Base-by-base conservation (phyloP, 2,797 vertebrate species). In the Lophius americanus region DNA sequence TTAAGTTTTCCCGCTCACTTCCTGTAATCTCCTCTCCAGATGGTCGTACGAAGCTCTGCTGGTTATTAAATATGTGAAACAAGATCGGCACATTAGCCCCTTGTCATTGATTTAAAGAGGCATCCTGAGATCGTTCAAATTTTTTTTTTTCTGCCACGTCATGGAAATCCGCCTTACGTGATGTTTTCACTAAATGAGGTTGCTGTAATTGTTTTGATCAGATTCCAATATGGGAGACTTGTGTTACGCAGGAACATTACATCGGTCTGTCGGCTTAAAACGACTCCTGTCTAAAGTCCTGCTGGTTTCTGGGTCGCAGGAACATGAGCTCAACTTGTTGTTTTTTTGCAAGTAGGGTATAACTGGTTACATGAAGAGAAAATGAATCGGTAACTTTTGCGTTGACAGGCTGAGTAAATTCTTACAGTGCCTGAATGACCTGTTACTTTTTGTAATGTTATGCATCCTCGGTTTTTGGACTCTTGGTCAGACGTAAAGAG, bases 11-110 rank as follows among this genome's bases (percentile, higher is more conserved):
- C 51, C 36, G 23, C 46, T 43, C 6, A 39, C 68, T 58, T 58
- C 46, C 37, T 75, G 44, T 54, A 64, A 60, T 53, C 55, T 60
- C 50, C n/a, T 6, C 59, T 74, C 51, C 69, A 67, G 60, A 56
- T 70, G 51, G 69, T 65, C 63, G 39, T 8, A 59, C 42, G 67
- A 52, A 63, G 51, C 50, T 23, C 1, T 10, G n/a, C 62, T n/a
- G 62, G 55, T 70, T 64, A 76, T 61, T 64, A 68, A 50, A 74
- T 68, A 37, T 50, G 37, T 63, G 41, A 69, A 75, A 71, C 62
- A 32, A 57, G 57, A 77, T 70, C 44, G 59, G 47, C 56, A 56
- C 23, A 44, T 73, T 46, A 13, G 46, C 32, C 42, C 7, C 35
- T 46, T 49, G 42, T 32, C 54, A 6, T 37, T 47, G 35, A 48